phyloP scores from a whole-genome alignment of 2,797 vertebrate genomes.

The Bufotes viridis region DNA sequence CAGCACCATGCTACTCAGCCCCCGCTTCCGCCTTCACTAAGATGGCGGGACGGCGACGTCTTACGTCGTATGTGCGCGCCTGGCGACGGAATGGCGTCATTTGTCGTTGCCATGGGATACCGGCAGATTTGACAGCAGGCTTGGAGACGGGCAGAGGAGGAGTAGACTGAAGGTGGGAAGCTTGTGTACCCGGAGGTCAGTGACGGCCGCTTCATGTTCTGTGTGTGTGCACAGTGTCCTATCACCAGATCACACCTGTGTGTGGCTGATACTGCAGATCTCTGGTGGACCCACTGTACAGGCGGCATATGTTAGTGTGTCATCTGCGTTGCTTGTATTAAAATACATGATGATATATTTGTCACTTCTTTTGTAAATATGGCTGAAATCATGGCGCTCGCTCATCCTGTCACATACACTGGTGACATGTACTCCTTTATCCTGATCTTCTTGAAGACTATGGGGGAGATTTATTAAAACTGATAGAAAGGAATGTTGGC shows the following conservation, averaged over 20 bases:
- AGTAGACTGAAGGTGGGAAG: background rate
- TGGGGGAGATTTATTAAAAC: too few relatives aligned
- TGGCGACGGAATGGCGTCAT: background rate
- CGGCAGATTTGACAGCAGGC: conserved; percentile 58
- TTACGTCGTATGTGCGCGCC: conserved; percentile 26
- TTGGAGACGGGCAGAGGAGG: conserved; percentile 3
- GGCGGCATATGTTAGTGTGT: too few relatives aligned
- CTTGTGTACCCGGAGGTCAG: background rate
- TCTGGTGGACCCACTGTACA: too few relatives aligned
- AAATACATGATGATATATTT: too few relatives aligned
- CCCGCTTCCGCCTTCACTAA: conserved; percentile 11
- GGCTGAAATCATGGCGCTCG: too few relatives aligned
- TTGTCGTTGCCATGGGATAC: conserved; percentile 51
- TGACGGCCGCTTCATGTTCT: background rate
- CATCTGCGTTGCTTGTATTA: too few relatives aligned
- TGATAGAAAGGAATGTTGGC: too few relatives aligned
- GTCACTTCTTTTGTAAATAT: too few relatives aligned
- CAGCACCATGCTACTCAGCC: background rate
- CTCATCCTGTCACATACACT: too few relatives aligned
- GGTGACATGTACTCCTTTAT: too few relatives aligned
- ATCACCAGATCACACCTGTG: background rate
- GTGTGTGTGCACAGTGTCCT: background rate
- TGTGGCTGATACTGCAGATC: too few relatives aligned
- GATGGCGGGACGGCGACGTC: background rate
- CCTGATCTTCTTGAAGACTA: too few relatives aligned